These are phyloP conservation scores for Tachysurus vachellii DNA, from an alignment of 2,113 vertebrate genomes.

Conservation along the genomic window DNA sequence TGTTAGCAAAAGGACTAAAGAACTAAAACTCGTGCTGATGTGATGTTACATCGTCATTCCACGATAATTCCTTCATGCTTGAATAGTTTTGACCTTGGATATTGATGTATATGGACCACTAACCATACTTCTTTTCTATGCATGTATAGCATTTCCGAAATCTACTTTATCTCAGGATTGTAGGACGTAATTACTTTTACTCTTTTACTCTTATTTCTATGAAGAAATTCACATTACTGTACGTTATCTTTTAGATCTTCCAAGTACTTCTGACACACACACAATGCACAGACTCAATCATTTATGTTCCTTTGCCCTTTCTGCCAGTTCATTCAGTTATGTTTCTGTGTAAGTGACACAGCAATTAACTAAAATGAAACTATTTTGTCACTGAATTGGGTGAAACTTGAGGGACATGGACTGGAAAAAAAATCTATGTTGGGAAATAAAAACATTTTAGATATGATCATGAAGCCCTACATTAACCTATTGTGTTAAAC, in stretches of 20 bases:
- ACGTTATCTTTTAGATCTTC: neutral
- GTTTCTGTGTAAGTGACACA: neutral
- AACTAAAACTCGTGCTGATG: neutral
- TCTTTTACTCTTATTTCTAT: neutral
- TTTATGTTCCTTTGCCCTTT: neutral
- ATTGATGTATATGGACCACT: neutral
- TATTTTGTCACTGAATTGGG: neutral
- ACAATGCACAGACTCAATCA: neutral
- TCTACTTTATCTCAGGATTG: neutral
- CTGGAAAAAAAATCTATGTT: neutral
- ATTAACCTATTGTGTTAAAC: neutral
- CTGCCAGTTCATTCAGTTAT: neutral
- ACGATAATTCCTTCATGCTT: neutral
- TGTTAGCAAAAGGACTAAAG: neutral
- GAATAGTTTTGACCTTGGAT: neutral
- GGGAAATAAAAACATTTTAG: neutral
- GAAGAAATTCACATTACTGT: neutral
- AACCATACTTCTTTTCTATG: neutral
- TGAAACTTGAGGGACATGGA: neutral
- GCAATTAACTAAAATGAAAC: neutral
- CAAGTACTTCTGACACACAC: neutral
- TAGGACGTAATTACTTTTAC: neutral
- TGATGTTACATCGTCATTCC: no score
- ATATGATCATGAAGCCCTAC: neutral
- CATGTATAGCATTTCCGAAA: neutral